Conservation (phyloP, 2,113 vertebrate genomes). For the Cricetomys ansorgei region DNA sequence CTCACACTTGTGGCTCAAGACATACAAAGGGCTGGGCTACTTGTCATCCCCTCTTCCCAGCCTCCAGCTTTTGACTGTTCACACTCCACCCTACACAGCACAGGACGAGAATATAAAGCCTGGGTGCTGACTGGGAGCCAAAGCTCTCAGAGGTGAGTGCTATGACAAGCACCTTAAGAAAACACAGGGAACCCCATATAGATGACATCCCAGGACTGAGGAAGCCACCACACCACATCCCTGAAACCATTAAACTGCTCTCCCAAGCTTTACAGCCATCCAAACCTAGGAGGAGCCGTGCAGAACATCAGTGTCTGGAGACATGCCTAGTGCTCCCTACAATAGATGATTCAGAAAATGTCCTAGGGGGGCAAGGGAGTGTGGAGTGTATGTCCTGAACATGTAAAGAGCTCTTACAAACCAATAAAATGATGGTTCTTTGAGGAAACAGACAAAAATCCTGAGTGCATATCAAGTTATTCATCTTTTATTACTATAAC, state of each 20-base stretch:
- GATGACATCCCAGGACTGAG: not conserved
- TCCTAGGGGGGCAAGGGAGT: not conserved
- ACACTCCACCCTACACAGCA: no score
- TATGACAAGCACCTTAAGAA: not conserved
- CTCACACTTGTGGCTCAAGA: not conserved
- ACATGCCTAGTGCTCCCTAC: not conserved
- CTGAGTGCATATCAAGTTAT: no score
- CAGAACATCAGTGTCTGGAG: no score
- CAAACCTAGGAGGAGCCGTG: no score
- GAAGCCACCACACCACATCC: not conserved
- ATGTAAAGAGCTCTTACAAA: not conserved
- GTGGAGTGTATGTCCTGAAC: no score
- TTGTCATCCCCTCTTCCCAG: not conserved
- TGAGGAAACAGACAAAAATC: not conserved
- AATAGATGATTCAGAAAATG: not conserved
- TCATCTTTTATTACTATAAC: not conserved
- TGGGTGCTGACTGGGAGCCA: not conserved
- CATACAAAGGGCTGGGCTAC: not conserved
- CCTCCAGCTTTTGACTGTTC: not conserved
- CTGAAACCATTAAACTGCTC: not conserved
- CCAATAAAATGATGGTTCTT: not conserved
- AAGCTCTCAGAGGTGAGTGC: not conserved
- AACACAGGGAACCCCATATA: not conserved
- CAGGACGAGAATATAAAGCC: not conserved
- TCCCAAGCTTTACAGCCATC: no score